Conservation (phyloP, 1,140 invertebrate genomes). For the Eupristina koningsbergeri region DNA sequence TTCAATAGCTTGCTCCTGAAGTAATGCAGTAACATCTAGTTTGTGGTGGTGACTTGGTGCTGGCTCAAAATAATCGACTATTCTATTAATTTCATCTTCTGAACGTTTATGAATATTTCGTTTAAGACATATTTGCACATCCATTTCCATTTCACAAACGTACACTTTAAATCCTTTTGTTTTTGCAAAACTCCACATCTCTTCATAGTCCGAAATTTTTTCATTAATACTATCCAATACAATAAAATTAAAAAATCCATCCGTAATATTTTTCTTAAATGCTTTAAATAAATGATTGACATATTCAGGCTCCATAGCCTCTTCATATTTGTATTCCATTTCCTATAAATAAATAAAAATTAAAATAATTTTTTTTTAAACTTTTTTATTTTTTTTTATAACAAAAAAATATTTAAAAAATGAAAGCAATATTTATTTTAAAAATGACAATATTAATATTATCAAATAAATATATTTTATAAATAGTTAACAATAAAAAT, state of each 20-base stretch:
- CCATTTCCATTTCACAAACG: constrained; percentile 89
- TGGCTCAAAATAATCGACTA: constrained; percentile 84
- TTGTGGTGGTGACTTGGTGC: constrained; percentile 80
- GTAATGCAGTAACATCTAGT: constrained; percentile 85
- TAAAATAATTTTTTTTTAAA: no score
- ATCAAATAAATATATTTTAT: not conserved
- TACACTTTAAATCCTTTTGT: constrained; percentile 93
- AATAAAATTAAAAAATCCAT: constrained; percentile 94
- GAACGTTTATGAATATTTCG: constrained; percentile 89
- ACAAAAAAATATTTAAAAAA: no score
- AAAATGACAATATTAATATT: not conserved
- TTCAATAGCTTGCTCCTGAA: constrained; percentile 84
- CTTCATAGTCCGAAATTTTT: constrained; percentile 85
- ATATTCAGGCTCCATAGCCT: constrained; percentile 87
- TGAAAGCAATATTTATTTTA: constrained; percentile 1
- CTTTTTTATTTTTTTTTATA: no score
- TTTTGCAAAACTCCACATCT: constrained; percentile 91
- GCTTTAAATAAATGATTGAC: constrained; percentile 87
- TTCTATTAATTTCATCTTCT: constrained; percentile 84
- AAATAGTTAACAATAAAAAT: constrained; percentile 39
- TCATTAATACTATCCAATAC: constrained; percentile 93
- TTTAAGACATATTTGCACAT: constrained; percentile 83
- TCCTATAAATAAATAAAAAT: constrained; percentile 74
- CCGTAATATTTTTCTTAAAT: constrained; percentile 92
- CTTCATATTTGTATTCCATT: constrained; percentile 93